These are phyloP conservation scores for Tuta absoluta DNA, from an alignment of 2,888 invertebrate genomes.

Conservation along the genomic window DNA sequence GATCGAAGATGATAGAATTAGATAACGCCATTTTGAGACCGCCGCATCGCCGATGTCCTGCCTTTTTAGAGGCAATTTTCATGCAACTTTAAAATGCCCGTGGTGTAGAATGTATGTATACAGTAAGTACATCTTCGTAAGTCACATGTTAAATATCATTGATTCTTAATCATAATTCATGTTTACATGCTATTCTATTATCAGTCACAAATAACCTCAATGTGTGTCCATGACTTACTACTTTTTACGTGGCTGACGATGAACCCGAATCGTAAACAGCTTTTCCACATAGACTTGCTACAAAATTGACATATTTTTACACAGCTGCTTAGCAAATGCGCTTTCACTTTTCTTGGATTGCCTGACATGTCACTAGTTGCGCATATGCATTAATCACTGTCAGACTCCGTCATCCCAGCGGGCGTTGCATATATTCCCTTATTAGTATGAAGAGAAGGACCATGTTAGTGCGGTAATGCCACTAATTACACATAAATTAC, in stretches of 20 bases:
- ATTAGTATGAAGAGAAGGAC: constrained; percentile 4
- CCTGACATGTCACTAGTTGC: constrained; percentile 3
- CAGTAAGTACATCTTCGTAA: no score
- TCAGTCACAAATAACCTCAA: no score
- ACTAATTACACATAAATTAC: constrained; percentile 8
- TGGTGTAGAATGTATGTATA: no score
- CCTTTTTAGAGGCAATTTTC: constrained; percentile 5
- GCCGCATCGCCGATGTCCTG: background rate
- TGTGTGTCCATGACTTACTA: no score
- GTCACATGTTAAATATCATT: no score
- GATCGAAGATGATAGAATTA: constrained; percentile 29
- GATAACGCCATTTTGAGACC: constrained; percentile 25
- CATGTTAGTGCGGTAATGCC: constrained; percentile 4
- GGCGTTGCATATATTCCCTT: constrained; percentile 6
- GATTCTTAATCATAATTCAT: no score
- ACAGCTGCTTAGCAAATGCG: background rate
- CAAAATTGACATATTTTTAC: background rate
- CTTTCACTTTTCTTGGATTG: background rate
- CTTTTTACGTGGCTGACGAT: no score
- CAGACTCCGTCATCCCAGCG: background rate
- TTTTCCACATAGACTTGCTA: no score
- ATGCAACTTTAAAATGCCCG: background rate
- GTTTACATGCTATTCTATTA: no score
- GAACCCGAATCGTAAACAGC: no score
- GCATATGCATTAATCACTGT: constrained; percentile 8